Base-by-base conservation (phyloP, 2,797 vertebrate genomes). In the Anableps anableps region DNA sequence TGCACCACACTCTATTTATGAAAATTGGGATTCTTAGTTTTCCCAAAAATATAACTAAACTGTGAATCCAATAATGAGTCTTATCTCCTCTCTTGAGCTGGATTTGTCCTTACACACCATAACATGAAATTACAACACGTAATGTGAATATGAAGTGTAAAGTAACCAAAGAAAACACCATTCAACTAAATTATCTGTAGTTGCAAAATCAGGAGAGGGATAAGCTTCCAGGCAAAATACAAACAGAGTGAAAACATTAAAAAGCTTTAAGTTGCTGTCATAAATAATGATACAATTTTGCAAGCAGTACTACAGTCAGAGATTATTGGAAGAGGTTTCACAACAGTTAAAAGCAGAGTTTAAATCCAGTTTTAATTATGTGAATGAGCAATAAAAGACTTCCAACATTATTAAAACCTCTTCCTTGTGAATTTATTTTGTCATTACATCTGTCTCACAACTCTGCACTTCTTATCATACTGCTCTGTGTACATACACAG, bases 371-470 rank as follows among this genome's bases (percentile, higher is more conserved):
- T 38, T 53, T 38, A 34, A 36, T 50, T 74, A 23, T 53, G 10
- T 26, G 48, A 51, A 74, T 51, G 45, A 72, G 70, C 70, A 34
- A 74, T 51, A 72, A 31, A 48, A 26, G 48, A 51, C 50, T 73
- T 72, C 19, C 1, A 21, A 34, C 47, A 4, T 50, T 50, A 21
- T 31, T 47, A 50, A 72, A 45, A 72, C 10, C 29, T 34, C 31
- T 48, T 50, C 29, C 31, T 31, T 21, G 2, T 73, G 8, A 50
- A 34, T 51, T 19, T 50, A 73, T 73, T 34, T 73, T 51, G 29
- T 50, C 72, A 23, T 48, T 51, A 73, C 17, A 51, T 36, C 47
- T 31, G 16, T 73, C 19, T 50, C 29, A 50, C 29, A 73, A 6
- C 47, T 34, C 29, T 50, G 29, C 71, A 10, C 45, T 21, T 73